Evolutionary conservation across 2,797 vertebrate species (phyloP), one percentile per base, ranked within the genome.

Genomic region (Sebastes diploproa): DNA sequence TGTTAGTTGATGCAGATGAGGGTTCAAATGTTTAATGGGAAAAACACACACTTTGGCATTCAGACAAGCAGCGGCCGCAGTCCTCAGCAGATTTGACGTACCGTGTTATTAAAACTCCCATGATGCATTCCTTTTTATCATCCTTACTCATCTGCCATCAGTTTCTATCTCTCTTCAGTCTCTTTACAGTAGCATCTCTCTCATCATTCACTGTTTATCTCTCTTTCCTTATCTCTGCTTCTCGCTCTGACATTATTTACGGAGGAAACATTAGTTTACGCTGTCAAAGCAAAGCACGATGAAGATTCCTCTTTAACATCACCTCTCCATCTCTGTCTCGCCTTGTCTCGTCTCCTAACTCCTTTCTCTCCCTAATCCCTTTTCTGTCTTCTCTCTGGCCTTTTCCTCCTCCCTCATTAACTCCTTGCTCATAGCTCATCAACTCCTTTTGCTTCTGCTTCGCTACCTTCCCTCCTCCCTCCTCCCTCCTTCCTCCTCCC

Each of bases 81-180:
- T 78, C 46, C 67, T 87, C 54, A 65, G 63, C 38, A 67, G 60
- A 70, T 86, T 58, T 81, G 76, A 82, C 80, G 59, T 80, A 61
- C 23, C 52, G 77, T 85, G 80, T 77, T 86, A 88, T 90, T 88
- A 86, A 88, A 91, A 69, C 52, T 80, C 88, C 62, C 60, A 25
- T 72, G 71, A 88, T 86, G 79, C 75, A 69, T 78, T 75, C 13
- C 34, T 70, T 61, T 82, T 78, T 65, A 56, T 81, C 61, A 8
- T 70, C n/a, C 62, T 25, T 5, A 6, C 32, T 83, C 59, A 42
- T 70, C 58, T 58, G 22, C 11, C 29, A 64, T 80, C 74, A 30
- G 3, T 50, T 59, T 12, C 2, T 75, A 22, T 54, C 30, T 59
- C 54, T 8, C 55, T 30, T 62, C 63, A 11, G 13, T 29, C 18